Conservation (phyloP, 1,140 invertebrate species). For the Atopsyche davidsoni region DNA sequence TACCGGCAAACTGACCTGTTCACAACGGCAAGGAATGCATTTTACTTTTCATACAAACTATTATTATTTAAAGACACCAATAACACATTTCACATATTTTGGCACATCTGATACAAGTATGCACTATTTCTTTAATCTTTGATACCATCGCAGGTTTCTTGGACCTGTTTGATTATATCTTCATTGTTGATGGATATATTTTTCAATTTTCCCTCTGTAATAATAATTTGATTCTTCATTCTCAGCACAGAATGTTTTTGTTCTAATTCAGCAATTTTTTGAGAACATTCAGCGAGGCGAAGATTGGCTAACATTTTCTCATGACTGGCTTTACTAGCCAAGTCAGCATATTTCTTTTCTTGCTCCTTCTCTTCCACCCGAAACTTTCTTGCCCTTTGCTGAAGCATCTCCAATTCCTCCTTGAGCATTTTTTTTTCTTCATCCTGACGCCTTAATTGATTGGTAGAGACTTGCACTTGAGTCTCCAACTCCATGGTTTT, state of each 20-base stretch:
- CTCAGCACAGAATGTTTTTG: constrained; percentile 87
- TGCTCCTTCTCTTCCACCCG: constrained; percentile 70
- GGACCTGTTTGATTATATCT: constrained; percentile 22
- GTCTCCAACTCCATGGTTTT: constrained; percentile 95
- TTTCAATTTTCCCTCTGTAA: constrained; percentile 36
- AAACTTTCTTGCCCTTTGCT: constrained; percentile 64
- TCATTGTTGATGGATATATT: too few relatives aligned
- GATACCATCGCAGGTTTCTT: constrained; percentile 12
- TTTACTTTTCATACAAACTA: too few relatives aligned
- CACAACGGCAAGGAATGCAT: too few relatives aligned
- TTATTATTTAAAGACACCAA: too few relatives aligned
- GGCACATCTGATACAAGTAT: too few relatives aligned
- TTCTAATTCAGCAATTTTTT: constrained; percentile 79
- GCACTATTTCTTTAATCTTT: too few relatives aligned
- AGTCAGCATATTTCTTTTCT: constrained; percentile 61
- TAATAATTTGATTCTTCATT: constrained; percentile 29
- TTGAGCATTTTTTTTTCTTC: constrained; percentile 78
- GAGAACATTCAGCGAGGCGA: constrained; percentile 83
- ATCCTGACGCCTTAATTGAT: constrained; percentile 83
- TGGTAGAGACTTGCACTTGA: constrained; percentile 85
- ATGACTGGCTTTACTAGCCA: constrained; percentile 76
- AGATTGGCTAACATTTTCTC: constrained; percentile 86
- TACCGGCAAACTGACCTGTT: too few relatives aligned
- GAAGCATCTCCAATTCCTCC: constrained; percentile 62
- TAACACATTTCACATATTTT: too few relatives aligned